Conservation (phyloP, 2,888 invertebrate species). For the Trachelus iudaicus region DNA sequence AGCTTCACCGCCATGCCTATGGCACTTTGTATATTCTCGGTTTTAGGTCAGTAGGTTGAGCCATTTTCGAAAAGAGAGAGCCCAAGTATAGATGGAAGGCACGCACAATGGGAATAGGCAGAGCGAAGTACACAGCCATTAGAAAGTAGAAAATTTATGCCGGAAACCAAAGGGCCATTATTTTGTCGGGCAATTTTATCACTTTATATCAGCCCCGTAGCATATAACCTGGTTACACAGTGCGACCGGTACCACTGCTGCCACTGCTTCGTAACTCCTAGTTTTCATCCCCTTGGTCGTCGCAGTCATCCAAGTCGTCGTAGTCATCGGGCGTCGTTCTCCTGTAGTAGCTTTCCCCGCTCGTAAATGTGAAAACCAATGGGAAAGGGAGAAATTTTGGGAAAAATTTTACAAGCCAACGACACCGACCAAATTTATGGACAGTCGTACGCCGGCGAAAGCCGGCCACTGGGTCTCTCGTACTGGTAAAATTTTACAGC, state of each 20-base stretch:
- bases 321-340: conserved; percentile 9
- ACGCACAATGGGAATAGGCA: not conserved
- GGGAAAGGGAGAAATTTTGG: conserved; percentile 23
- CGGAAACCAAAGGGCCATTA: conserved; percentile 13
- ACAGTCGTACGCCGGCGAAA: conserved; percentile 48
- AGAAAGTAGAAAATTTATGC: conserved; percentile 40
- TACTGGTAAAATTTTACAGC: conserved; percentile 37
- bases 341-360: conserved; percentile 15
- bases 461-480: conserved; percentile 21
- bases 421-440: conserved; percentile 40
- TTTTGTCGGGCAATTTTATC: conserved; percentile 23
- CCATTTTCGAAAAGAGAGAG: not conserved
- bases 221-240: conserved; percentile 38
- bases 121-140: not conserved
- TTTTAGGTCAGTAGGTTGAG: conserved; percentile 52
- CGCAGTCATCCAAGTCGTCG: conserved; percentile 7
- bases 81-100: not conserved
- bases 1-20: not conserved
- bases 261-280: not conserved
- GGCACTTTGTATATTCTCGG: conserved; percentile 17
- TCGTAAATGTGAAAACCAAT: conserved; percentile 11
- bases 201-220: conserved; percentile 19
- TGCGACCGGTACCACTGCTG: not conserved
- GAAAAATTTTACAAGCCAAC: conserved; percentile 32
- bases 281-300: not conserved